These are phyloP conservation scores for Telmatochromis bifrenatus DNA, from an alignment of 2,113 vertebrate species.

Conservation along the genomic window DNA sequence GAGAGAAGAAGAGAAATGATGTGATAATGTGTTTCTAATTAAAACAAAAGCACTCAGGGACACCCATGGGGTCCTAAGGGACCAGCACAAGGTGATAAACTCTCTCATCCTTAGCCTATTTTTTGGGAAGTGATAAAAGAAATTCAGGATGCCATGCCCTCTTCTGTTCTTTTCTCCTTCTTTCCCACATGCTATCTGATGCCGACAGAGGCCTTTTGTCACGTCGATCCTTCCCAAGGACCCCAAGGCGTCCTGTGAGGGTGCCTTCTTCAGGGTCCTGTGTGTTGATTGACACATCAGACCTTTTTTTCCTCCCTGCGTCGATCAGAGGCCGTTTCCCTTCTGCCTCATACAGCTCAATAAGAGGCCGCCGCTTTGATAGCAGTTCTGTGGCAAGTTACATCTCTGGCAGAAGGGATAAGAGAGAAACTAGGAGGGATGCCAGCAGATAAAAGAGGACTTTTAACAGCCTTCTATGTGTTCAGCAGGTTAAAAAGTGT, in stretches of 20 bases:
- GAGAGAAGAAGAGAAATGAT: background rate
- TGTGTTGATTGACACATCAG: constrained; percentile 53
- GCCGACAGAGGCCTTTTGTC: constrained; percentile 28
- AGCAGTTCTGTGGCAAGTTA: constrained; percentile 47
- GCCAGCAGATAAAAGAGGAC: constrained; percentile 61
- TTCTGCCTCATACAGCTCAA: constrained; percentile 27
- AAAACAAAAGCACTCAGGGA: constrained; percentile 44
- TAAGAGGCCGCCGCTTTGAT: constrained; percentile 54
- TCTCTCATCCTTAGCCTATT: constrained; percentile 21
- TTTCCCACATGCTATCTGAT: constrained; percentile 40
- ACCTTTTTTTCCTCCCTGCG: background rate
- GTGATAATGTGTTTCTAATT: constrained; percentile 43
- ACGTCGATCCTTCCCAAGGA: constrained; percentile 30
- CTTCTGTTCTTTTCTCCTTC: background rate
- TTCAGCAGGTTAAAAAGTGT: constrained; percentile 52
- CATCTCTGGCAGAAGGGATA: constrained; percentile 49
- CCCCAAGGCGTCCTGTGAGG: constrained; percentile 30
- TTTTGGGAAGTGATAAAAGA: constrained; percentile 39
- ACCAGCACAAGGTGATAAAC: constrained; percentile 37
- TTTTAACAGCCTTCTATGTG: constrained; percentile 48
- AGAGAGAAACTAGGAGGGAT: constrained; percentile 44
- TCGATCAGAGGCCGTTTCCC: constrained; percentile 35
- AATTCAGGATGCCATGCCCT: constrained; percentile 14
- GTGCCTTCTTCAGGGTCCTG: constrained; percentile 3
- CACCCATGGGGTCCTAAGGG: constrained; percentile 12